Percentiles rank a stretch among this genome's conserved stretches.
Conservation (phyloP, 2,888 invertebrate species). For the Alviniconcha strummeri region DNA sequence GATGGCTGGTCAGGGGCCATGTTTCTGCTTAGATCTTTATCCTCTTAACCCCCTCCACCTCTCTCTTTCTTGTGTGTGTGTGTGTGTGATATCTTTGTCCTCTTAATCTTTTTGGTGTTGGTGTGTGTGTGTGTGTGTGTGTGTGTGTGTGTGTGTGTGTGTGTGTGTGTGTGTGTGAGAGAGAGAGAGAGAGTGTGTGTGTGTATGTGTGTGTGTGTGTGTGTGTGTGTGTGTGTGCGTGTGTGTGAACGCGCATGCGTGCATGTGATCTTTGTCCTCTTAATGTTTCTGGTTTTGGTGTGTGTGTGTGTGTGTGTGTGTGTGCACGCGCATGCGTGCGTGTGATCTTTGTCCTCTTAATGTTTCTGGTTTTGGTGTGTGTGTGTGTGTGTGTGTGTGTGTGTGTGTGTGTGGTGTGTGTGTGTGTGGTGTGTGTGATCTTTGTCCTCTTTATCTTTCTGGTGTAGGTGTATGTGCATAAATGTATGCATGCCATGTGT, state of each 20-base stretch:
- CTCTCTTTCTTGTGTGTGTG: no score
- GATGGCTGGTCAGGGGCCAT: neutral
- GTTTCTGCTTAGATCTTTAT: neutral
- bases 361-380: neutral
- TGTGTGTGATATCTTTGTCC: neutral
- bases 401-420: no score
- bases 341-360: neutral
- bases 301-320: conserved; percentile 10
- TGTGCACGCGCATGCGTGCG: neutral
- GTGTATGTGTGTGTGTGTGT: conserved; percentile 11
- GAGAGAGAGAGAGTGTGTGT: neutral
- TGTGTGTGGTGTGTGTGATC: no score
- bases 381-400: conserved; percentile 15
- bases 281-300: neutral
- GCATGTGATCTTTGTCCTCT: neutral
- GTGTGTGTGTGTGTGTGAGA: conserved; percentile 9
- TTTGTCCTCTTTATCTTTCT: no score
- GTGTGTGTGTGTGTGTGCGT: neutral
- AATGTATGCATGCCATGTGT: no score
- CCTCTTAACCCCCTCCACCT: neutral
- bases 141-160: neutral
- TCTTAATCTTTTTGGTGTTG: neutral
- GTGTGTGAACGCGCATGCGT: neutral
- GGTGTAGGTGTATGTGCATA: no score
- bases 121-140: neutral